phyloP scores from a whole-genome alignment of 2,888 invertebrate genomes.

The Netelia virgata region DNA sequence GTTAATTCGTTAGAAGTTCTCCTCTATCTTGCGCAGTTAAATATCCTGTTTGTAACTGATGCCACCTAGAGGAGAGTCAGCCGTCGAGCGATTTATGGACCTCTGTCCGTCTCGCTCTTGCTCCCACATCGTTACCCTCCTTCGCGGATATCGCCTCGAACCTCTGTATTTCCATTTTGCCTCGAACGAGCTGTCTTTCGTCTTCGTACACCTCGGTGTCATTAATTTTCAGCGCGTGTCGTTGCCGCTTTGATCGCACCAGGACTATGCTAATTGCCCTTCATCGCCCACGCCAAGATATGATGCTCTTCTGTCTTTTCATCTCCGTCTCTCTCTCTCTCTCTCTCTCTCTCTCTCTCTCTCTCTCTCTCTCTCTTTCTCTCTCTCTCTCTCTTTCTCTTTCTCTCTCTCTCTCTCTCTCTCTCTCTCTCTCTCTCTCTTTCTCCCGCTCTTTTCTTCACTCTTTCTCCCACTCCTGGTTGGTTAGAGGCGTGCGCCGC shows the following conservation, averaged over 20 bases:
- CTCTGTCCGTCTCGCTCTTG: slow-evolving; percentile 46
- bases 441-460: slow-evolving; percentile 5
- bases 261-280: slow-evolving; percentile 76
- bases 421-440: slow-evolving; percentile 19
- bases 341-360: slow-evolving; percentile 1
- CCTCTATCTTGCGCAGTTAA: slow-evolving; percentile 30
- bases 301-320: slow-evolving; percentile 41
- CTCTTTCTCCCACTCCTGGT: slow-evolving; percentile 2
- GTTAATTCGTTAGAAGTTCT: background rate
- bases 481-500: slow-evolving; percentile 3
- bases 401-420: slow-evolving; percentile 2
- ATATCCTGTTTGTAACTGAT: slow-evolving; percentile 55
- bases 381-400: slow-evolving; percentile 1
- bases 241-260: slow-evolving; percentile 74
- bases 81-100: slow-evolving; percentile 66
- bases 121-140: slow-evolving; percentile 33
- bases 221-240: slow-evolving; percentile 72
- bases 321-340: slow-evolving; percentile 22
- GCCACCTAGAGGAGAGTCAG: slow-evolving; percentile 51
- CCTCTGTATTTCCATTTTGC: slow-evolving; percentile 40
- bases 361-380: slow-evolving; percentile 5
- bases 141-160: slow-evolving; percentile 50
- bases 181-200: slow-evolving; percentile 64
- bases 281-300: slow-evolving; percentile 71
- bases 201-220: slow-evolving; percentile 59